phyloP scores from a whole-genome alignment of 2,797 vertebrate species.

The Lepus oiostolus region DNA sequence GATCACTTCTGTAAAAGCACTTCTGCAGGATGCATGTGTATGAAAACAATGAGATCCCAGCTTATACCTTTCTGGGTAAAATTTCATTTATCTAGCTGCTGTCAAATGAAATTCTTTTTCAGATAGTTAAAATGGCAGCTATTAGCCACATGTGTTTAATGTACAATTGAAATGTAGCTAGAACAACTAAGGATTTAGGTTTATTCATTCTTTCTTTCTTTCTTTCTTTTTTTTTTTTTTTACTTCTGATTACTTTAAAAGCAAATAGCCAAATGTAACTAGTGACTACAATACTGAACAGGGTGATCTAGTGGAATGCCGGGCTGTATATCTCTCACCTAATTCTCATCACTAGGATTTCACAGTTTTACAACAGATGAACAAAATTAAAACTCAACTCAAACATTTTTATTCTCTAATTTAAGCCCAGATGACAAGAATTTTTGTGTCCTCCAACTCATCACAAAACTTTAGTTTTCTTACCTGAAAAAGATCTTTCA shows the following conservation, averaged over 20 bases:
- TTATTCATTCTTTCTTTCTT: background rate
- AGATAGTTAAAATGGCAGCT: background rate
- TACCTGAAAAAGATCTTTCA: background rate
- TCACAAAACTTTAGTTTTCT: background rate
- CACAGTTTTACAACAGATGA: background rate
- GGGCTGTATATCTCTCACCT: background rate
- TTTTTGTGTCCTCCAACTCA: background rate
- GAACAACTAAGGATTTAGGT: background rate
- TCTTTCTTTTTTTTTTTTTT: background rate
- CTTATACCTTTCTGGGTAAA: background rate
- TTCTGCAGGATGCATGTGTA: background rate
- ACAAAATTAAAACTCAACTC: conserved; percentile 22
- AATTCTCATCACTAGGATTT: background rate
- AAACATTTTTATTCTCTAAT: conserved; percentile 6
- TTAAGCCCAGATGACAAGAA: background rate
- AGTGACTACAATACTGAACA: background rate
- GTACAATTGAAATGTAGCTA: background rate
- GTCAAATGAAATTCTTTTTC: background rate
- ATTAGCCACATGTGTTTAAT: background rate
- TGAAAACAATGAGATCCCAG: background rate
- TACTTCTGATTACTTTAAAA: background rate
- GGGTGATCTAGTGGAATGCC: background rate
- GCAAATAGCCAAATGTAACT: background rate
- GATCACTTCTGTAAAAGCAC: background rate
- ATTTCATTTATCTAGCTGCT: background rate